phyloP scores from a whole-genome alignment of 2,888 invertebrate genomes.

The Drosophila crucigera region DNA sequence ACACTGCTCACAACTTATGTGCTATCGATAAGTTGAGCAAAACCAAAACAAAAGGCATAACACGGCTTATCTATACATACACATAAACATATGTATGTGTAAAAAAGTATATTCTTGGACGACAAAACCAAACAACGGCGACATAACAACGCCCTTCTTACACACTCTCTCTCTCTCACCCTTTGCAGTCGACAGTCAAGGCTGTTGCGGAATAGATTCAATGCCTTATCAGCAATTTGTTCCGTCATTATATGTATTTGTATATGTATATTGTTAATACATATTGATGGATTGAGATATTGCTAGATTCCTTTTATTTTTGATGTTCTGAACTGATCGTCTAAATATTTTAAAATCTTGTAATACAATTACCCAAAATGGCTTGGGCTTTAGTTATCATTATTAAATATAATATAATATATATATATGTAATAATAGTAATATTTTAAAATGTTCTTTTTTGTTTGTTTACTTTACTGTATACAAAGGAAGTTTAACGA shows the following conservation, averaged over 20 bases:
- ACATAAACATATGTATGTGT: neutral
- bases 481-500: slow-evolving; percentile 64
- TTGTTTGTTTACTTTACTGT: slow-evolving; percentile 28
- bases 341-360: slow-evolving; percentile 7
- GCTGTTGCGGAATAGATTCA: slow-evolving; percentile 13
- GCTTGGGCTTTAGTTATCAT: slow-evolving; percentile 2
- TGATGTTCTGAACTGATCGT: slow-evolving; percentile 1
- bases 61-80: slow-evolving; percentile 1
- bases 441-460: slow-evolving; percentile 38
- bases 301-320: slow-evolving; percentile 12
- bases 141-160: slow-evolving; percentile 41
- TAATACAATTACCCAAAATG: slow-evolving; percentile 2
- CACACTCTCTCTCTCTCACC: neutral
- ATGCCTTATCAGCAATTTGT: slow-evolving; percentile 23
- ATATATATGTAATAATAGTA: slow-evolving; percentile 17
- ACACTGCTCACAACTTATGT: neutral
- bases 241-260: neutral
- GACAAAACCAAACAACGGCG: slow-evolving; percentile 5
- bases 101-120: slow-evolving; percentile 19
- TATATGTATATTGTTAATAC: neutral
- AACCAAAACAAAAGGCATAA: slow-evolving; percentile 13
- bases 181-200: slow-evolving; percentile 7
- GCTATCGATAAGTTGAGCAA: slow-evolving; percentile 24
- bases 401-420: slow-evolving; percentile 20
- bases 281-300: slow-evolving; percentile 3